These are phyloP conservation scores for Trachelipus rathkii DNA, from an alignment of 1,140 invertebrate species.

Conservation along the genomic window DNA sequence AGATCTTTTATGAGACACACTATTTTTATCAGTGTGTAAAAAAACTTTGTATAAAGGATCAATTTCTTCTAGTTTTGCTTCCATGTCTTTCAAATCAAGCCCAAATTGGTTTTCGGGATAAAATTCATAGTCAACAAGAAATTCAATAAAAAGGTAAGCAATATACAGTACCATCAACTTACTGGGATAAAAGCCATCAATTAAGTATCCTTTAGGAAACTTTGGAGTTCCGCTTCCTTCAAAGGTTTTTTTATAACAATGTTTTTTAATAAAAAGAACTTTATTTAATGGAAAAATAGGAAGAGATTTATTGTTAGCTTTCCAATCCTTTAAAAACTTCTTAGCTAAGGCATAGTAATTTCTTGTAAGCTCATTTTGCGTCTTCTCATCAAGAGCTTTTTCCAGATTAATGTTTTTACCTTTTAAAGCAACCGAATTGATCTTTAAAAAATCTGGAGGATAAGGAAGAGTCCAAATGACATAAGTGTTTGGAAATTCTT, in stretches of 20 bases:
- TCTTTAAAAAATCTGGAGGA: not conserved
- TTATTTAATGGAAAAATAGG: not conserved
- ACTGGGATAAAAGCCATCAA: not conserved
- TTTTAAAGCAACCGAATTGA: not conserved
- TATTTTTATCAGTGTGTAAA: not conserved
- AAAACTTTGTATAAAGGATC: not conserved
- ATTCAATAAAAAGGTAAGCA: not conserved
- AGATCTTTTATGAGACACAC: not conserved
- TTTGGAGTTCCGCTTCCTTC: not conserved
- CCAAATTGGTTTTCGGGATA: not conserved
- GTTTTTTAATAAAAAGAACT: slow-evolving; percentile 3
- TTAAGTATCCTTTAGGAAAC: not conserved
- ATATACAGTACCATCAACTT: not conserved
- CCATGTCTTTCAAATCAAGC: not conserved
- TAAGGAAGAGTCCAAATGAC: not conserved
- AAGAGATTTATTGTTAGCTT: not conserved
- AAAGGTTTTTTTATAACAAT: slow-evolving; percentile 1
- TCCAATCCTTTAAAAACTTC: not conserved
- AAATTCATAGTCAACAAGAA: not conserved
- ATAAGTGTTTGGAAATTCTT: not conserved
- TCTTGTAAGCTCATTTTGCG: not conserved
- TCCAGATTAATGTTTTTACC: not conserved
- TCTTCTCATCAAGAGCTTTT: not conserved
- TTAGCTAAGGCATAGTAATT: not conserved
- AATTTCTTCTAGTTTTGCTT: not conserved